Percentiles rank a stretch among this genome's conserved stretches.
phyloP scores from a whole-genome alignment of 2,797 vertebrate genomes.

The Mallotus villosus region DNA sequence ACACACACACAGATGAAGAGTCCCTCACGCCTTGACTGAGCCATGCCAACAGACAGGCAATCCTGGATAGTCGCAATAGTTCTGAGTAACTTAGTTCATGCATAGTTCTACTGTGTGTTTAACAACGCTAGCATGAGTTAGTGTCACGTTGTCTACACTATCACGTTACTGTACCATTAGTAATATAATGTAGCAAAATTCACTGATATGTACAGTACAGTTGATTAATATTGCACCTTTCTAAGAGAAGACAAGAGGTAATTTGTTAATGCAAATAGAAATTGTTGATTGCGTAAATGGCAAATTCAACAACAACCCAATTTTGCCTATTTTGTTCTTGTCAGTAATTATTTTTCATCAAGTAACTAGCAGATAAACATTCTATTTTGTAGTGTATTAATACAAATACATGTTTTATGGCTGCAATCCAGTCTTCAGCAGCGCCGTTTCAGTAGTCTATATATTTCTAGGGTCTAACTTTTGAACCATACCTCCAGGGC shows the following conservation, averaged over 20 bases:
- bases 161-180: slow-evolving; percentile 16
- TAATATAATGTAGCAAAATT: slow-evolving; percentile 31
- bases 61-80: slow-evolving; percentile 11
- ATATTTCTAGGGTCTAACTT: neutral
- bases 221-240: slow-evolving; percentile 33
- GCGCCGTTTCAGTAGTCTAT: neutral
- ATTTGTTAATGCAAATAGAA: slow-evolving; percentile 19
- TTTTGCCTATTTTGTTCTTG: slow-evolving; percentile 3
- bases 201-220: slow-evolving; percentile 24
- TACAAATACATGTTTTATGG: neutral
- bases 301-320: too few relatives aligned
- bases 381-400: neutral
- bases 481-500: neutral
- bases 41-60: neutral
- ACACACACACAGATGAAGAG: slow-evolving; percentile 3
- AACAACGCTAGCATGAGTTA: slow-evolving; percentile 21
- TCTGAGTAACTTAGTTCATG: slow-evolving; percentile 33
- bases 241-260: slow-evolving; percentile 33
- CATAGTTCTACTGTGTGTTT: slow-evolving; percentile 39
- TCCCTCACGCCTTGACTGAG: slow-evolving; percentile 17
- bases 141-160: slow-evolving; percentile 17
- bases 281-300: slow-evolving; percentile 26
- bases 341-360: neutral
- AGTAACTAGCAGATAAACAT: neutral
- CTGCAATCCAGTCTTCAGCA: neutral